Conservation (phyloP, 2,113 vertebrate genomes). For the Notechis scutatus region DNA sequence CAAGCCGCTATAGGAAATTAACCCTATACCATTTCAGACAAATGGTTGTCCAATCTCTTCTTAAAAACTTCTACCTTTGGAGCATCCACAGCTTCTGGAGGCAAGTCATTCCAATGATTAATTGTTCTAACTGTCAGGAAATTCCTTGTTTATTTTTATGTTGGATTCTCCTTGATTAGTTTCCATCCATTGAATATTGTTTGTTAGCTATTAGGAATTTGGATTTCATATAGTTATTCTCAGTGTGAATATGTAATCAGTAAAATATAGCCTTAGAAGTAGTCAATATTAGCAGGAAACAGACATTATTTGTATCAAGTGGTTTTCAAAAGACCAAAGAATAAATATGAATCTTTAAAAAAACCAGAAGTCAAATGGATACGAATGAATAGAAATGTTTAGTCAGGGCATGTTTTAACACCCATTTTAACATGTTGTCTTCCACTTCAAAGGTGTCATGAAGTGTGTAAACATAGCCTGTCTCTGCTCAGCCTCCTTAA, state of each 20-base stretch:
- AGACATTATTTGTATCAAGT: background rate
- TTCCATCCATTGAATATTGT: background rate
- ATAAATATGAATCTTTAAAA: background rate
- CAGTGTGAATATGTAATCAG: slow-evolving; percentile 13
- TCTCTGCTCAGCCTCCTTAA: background rate
- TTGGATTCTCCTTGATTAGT: no score
- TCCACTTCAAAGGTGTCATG: background rate
- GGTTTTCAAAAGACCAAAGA: background rate
- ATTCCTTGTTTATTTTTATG: no score
- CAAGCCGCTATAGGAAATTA: no score
- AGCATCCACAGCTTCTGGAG: no score
- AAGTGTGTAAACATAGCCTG: background rate
- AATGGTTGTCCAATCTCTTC: no score
- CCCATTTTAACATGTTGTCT: background rate
- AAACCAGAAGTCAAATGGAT: background rate
- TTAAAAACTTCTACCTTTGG: no score
- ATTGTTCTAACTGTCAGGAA: no score
- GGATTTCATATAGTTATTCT: background rate
- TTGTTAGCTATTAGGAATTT: background rate
- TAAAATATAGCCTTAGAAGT: background rate
- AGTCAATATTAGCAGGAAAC: background rate
- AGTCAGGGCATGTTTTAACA: background rate
- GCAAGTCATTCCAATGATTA: no score
- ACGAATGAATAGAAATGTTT: background rate
- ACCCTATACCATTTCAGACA: no score